Percentiles rank a stretch among this genome's conserved stretches.
Evolutionary conservation across 2,888 invertebrate species (phyloP).

Genomic region (Drosophila atripex): DNA sequence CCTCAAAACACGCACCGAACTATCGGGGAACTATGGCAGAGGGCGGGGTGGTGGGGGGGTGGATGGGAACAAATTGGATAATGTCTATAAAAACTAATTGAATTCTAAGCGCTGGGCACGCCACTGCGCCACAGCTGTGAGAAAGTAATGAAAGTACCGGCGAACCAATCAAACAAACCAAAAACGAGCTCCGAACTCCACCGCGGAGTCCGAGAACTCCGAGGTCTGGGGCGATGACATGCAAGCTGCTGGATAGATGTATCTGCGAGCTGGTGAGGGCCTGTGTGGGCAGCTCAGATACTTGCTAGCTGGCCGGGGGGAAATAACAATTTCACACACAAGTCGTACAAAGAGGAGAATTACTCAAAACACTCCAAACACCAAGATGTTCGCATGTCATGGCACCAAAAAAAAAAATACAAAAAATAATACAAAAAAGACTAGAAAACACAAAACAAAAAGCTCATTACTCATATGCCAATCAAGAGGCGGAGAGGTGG

Average conservation of each 20-base stretch:
- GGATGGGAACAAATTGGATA: constrained; percentile 71
- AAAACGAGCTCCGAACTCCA: constrained; percentile 35
- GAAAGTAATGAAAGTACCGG: constrained; percentile 56
- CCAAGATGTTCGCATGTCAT: constrained; percentile 51
- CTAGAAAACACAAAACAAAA: constrained; percentile 62
- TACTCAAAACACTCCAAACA: constrained; percentile 37
- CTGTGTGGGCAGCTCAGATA: constrained; percentile 42
- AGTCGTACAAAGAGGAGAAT: constrained; percentile 42
- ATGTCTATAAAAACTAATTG: constrained; percentile 80
- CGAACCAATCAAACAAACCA: constrained; percentile 31
- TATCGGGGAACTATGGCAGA: constrained; percentile 3
- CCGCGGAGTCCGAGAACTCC: constrained; percentile 40
- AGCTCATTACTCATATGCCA: constrained; percentile 80
- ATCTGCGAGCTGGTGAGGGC: background rate
- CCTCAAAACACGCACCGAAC: constrained; percentile 59
- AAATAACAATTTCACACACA: constrained; percentile 65
- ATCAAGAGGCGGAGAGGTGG: constrained; percentile 52
- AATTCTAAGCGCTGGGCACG: constrained; percentile 78
- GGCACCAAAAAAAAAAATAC: constrained; percentile 21
- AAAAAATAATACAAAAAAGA: too few species aligned
- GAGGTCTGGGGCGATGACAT: constrained; percentile 70
- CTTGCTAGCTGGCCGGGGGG: too few species aligned
- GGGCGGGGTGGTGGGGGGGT: too few species aligned
- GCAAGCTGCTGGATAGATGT: constrained; percentile 59
- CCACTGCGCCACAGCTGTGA: constrained; percentile 68